phyloP scores from a whole-genome alignment of 2,113 vertebrate genomes.

The Silurus meridionalis region DNA sequence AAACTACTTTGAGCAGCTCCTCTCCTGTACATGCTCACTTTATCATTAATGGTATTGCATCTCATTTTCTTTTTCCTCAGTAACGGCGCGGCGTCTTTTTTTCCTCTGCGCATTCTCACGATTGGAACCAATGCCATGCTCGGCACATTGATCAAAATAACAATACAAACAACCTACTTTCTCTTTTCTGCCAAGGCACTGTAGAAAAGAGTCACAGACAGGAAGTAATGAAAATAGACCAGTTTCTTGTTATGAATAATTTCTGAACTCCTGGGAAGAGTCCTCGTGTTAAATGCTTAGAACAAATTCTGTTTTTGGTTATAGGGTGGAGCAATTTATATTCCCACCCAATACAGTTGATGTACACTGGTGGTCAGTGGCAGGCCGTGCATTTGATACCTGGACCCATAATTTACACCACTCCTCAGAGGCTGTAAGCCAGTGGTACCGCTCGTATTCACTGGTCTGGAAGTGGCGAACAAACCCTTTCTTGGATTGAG shows the following conservation, averaged over 20 bases:
- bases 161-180: background rate
- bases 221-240: background rate
- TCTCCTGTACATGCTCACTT: background rate
- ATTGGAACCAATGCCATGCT: background rate
- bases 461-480: too few relatives aligned
- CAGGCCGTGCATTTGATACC: too few relatives aligned
- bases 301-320: background rate
- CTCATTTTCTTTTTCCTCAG: background rate
- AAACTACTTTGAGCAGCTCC: background rate
- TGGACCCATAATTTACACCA: too few relatives aligned
- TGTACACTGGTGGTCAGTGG: too few relatives aligned
- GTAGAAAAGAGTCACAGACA: background rate
- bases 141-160: conserved; percentile 1
- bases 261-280: background rate
- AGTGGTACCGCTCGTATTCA: too few relatives aligned
- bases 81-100: background rate
- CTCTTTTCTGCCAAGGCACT: background rate
- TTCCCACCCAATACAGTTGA: too few relatives aligned
- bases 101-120: background rate
- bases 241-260: background rate
- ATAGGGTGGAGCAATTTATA: background rate
- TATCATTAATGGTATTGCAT: background rate
- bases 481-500: too few relatives aligned
- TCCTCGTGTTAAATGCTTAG: background rate
- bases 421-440: too few relatives aligned